Base-by-base conservation (phyloP, 2,888 invertebrate species). In the Clanis bilineata region DNA sequence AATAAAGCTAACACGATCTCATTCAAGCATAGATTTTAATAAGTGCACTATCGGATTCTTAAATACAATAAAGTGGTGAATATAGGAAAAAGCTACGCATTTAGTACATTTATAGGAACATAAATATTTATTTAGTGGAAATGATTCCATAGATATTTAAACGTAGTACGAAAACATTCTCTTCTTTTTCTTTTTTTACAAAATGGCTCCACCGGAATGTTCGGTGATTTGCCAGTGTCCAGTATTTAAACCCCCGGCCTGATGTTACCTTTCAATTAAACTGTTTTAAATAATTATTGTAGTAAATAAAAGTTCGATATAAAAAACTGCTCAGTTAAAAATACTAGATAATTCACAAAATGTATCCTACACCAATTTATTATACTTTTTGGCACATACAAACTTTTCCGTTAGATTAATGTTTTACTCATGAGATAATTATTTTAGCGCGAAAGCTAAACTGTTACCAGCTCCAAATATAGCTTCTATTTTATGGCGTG, bases 11-110 rank as follows among this genome's bases (percentile, higher is more conserved):
- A 51, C 51, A 18, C 44, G 21, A 10, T 28, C 28, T 15, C 51
- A 51, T 51, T 28, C 51, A 51, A 51, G 51, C 51, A 51, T 51
- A 51, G 28, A 32, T 79, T 77, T 71, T 76, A 74, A 80, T 86
- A 86, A 86, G 86, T 85, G 86, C 86, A 86, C 85, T 83, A 85
- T 85, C 74, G 85, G 86, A 79, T 73, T 77, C 71, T 73, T 81
- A 75, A 74, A 69, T 69, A 67, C 60, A 67, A 68, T 66, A 68
- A 47, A 56, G n/a, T 57, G 57, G 76, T 71, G 68, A 71, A 64
- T 65, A 65, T 54, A 60, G 54, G 57, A 45, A 54, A 36, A 58
- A 55, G 44, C 61, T 63, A 64, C 61, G 66, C 62, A 65, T 65
- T 63, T 62, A 62, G 56, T 28, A 58, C 9, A 56, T 54, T 55